Base-by-base conservation (phyloP, 2,888 invertebrate genomes). In the Heliconius ismenius region DNA sequence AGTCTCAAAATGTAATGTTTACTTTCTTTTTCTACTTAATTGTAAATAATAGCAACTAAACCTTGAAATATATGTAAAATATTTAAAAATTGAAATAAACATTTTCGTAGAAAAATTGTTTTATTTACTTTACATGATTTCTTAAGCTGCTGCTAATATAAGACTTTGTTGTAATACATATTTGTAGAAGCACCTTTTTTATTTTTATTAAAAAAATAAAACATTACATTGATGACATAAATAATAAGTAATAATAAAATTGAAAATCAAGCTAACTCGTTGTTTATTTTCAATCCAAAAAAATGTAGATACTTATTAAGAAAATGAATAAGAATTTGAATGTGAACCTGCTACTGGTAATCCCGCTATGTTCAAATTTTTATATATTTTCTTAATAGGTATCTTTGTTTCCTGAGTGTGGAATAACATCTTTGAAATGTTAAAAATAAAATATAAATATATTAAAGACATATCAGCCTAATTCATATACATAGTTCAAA, bases 21-120 rank as follows among this genome's bases (percentile, higher is more conserved):
- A 86, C 84, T 83, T 84, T 87, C 81, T 84, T 88, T 89, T 89
- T 89, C 85, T 88, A 86, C 81, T 81, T 88, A 86, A 81, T 81
- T 86, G 83, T 91, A 84, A 83, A 91, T 92, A 92, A 86, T 89
- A 91, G 83, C 83, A 84, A 83, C 87, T 86, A 84, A 82, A 81
- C 81, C 81, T 87, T 86, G 74, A 86, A 83, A 86, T 89, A 87
- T 89, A 88, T 92, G 90, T 92, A 91, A 88, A 90, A 86, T 90
- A 89, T 87, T 87, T 91, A 92, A 92, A 91, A 90, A 92, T 90
- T 90, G 87, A 92, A 93, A 92, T 92, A 93, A 93, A 92, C 84
- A 90, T 87, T 92, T 93, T 93, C 89, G 88, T 93, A 93, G 92
- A 90, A 89, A 88, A 83, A 83, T 69, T 82, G 80, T 88, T 86